A percentile compares a stretch with the other conserved stretches of the same genome.
phyloP scores from a whole-genome alignment of 2,113 vertebrate species.

The Hippocampus comes region DNA sequence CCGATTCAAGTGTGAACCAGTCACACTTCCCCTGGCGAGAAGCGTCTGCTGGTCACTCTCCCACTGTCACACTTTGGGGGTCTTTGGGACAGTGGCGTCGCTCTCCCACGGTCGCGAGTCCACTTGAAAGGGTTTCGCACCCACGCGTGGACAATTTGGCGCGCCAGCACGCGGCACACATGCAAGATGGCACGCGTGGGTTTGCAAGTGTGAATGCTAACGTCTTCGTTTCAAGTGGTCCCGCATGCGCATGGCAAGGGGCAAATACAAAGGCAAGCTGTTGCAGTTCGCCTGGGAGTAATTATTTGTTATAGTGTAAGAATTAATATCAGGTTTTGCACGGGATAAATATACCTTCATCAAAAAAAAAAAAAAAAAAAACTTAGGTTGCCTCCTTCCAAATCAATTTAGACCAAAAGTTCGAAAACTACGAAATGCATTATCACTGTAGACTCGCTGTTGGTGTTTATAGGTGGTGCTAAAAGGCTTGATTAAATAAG shows the following conservation, averaged over 20 bases:
- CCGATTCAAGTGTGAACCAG: neutral
- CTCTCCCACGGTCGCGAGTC: neutral
- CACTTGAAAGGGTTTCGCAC: neutral
- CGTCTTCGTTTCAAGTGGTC: neutral
- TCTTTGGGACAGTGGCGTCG: neutral
- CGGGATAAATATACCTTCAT: too few relatives aligned
- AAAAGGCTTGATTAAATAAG: too few relatives aligned
- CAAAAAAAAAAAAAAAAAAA: too few relatives aligned
- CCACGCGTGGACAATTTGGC: neutral
- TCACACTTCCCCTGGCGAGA: neutral
- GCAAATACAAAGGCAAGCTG: neutral
- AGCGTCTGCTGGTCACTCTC: neutral
- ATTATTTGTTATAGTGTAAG: neutral
- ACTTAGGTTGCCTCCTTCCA: too few relatives aligned
- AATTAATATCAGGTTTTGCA: too few relatives aligned
- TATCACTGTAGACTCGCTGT: neutral
- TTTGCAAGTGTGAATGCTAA: neutral
- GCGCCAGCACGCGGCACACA: neutral
- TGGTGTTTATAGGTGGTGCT: too few relatives aligned
- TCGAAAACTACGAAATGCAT: too few relatives aligned
- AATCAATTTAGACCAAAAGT: neutral
- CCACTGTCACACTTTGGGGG: neutral
- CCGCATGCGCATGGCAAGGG: neutral
- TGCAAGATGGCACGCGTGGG: neutral
- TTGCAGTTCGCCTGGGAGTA: neutral